phyloP scores from a whole-genome alignment of 2,888 invertebrate genomes.

The Xestobium rufovillosum region DNA sequence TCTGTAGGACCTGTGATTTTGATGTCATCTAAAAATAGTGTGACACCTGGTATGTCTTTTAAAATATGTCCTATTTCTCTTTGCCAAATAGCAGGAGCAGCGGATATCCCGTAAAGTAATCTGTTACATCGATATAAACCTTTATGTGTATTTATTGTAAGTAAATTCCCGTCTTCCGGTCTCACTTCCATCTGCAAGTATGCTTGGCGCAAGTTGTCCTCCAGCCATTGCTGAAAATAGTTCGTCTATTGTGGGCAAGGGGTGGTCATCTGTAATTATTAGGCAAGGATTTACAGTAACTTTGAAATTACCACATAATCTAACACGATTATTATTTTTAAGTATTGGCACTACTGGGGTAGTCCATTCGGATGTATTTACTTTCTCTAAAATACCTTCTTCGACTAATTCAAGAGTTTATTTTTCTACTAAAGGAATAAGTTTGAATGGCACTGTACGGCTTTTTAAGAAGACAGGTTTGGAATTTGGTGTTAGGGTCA shows the following conservation, averaged over 20 bases:
- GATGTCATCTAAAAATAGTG: slow-evolving; percentile 13
- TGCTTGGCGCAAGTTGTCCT: slow-evolving; percentile 28
- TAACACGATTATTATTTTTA: slow-evolving; percentile 25
- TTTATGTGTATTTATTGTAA: slow-evolving; percentile 35
- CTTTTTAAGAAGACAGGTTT: not conserved
- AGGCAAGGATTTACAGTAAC: slow-evolving; percentile 23
- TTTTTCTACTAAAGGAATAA: not conserved
- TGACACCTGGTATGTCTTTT: slow-evolving; percentile 26
- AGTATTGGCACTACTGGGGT: slow-evolving; percentile 32
- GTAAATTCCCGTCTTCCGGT: slow-evolving; percentile 27
- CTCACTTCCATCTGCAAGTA: slow-evolving; percentile 33
- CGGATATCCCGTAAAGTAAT: slow-evolving; percentile 30
- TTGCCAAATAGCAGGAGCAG: slow-evolving; percentile 34
- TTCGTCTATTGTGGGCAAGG: slow-evolving; percentile 23
- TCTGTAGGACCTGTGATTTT: slow-evolving; percentile 25
- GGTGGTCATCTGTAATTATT: slow-evolving; percentile 25
- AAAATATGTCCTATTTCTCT: slow-evolving; percentile 28
- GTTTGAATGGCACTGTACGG: not conserved
- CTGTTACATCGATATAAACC: too few species aligned
- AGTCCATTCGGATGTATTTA: slow-evolving; percentile 30
- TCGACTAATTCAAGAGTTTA: slow-evolving; percentile 19
- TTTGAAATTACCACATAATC: slow-evolving; percentile 27
- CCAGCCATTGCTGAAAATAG: slow-evolving; percentile 24
- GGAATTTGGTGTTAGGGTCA: not conserved
- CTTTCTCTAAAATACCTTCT: slow-evolving; percentile 21